Evolutionary conservation across 1,140 invertebrate species (phyloP), one percentile per base, ranked within the genome.

Genomic region (Leptoteleia sp.): DNA sequence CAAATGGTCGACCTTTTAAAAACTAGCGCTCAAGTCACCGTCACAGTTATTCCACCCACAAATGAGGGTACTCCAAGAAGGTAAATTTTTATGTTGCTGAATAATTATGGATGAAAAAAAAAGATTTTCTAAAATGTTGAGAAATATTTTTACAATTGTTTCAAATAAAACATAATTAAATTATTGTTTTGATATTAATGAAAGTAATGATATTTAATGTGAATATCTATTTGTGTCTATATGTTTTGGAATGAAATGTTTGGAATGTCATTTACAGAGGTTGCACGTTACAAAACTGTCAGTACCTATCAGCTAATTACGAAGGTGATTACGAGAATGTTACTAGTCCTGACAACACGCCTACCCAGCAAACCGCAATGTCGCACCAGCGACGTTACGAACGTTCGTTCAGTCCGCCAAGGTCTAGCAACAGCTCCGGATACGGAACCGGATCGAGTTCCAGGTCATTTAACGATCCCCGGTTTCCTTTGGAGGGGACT

Each of bases 1-100:
- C 95, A 97, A 85, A 97, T 99, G 93, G 95, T 98, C 3, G 96
- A 98, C 88, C 90, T 98, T 38, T 89, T 99, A 11, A 96, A 98
- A 82, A 99, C 96, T 0, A 97, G 96, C 11, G 92, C 93, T 37
- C 93, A 94, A 68, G 95, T 97, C 2, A 95, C 94, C 8, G 92
- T 97, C 4, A 94, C 94, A 33, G 94, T 97, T 33, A 95, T 98
- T 80, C 94, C 94, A 12, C 93, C 96, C 0, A 87, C 91, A 3
- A 88, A 91, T 33, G 94, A 95, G 84, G 93, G 93, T 22, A 90
- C 90, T 67, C 92, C 94, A 0, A 88, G 94, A 85, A 90, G 91
- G 92, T 92, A 25, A 3, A n/a, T 25, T 25, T 25, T 25, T n/a
- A n/a, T n/a, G n/a, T n/a, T n/a, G n/a, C n/a, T n/a, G n/a, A n/a